These are phyloP conservation scores for Apis cerana DNA, from an alignment of 1,140 invertebrate species.

Conservation along the genomic window DNA sequence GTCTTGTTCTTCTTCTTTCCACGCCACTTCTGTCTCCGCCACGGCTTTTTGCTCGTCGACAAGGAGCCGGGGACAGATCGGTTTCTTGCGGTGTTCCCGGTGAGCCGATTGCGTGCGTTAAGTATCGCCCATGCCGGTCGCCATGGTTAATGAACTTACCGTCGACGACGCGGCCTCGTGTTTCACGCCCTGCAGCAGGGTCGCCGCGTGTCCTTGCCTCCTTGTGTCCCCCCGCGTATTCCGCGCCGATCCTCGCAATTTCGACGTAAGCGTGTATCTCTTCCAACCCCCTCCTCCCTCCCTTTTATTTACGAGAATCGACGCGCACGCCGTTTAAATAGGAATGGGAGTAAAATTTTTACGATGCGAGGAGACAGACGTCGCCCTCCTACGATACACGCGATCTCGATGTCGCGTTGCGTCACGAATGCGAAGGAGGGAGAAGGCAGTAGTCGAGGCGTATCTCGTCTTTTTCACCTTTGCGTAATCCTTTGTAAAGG, in stretches of 20 bases:
- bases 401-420: neutral
- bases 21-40: constrained; percentile 11
- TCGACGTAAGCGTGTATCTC: too few species aligned
- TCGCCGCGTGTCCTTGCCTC: constrained; percentile 54
- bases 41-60: constrained; percentile 30
- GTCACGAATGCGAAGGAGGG: neutral
- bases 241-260: neutral
- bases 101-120: constrained; percentile 59
- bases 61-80: constrained; percentile 52
- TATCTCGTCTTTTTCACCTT: neutral
- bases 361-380: too few species aligned
- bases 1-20: constrained; percentile 16
- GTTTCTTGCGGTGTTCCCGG: constrained; percentile 45
- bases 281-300: too few species aligned
- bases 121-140: constrained; percentile 43
- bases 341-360: too few species aligned
- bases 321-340: too few species aligned
- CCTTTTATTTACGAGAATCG: too few species aligned
- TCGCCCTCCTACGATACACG: too few species aligned
- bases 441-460: too few species aligned
- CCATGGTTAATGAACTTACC: constrained; percentile 66
- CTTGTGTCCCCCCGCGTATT: neutral
- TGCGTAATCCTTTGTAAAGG: neutral
- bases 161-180: constrained; percentile 77
- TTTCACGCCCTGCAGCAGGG: constrained; percentile 77